A percentile compares a stretch with the other conserved stretches of the same genome.
These are phyloP conservation scores for Zoanthus solanderi DNA, from an alignment of 92 coral and sea anemone genomes.

Conservation along the genomic window DNA sequence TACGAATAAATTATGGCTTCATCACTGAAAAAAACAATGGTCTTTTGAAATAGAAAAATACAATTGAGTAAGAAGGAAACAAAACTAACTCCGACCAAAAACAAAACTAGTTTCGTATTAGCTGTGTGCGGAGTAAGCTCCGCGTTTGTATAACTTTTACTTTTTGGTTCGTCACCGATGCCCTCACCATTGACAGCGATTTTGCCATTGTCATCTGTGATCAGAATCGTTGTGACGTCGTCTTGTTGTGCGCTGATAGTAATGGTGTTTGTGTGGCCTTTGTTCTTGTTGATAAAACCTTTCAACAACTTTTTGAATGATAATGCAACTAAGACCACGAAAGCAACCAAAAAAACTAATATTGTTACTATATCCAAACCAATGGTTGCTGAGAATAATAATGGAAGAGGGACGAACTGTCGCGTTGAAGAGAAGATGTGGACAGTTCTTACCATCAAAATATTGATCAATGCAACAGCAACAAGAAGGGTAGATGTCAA, in stretches of 20 bases:
- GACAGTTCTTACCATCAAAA: neutral
- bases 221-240: neutral
- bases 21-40: neutral
- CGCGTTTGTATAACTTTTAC: neutral
- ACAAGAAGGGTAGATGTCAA: neutral
- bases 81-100: neutral
- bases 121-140: neutral
- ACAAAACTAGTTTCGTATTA: constrained; percentile 1
- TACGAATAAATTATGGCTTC: neutral
- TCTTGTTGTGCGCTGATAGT: neutral
- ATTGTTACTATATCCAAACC: neutral
- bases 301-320: neutral
- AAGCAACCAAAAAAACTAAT: neutral
- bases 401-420: too few species aligned
- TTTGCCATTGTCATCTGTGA: neutral
- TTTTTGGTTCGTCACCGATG: too few species aligned
- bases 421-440: neutral
- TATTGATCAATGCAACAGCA: neutral
- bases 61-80: neutral
- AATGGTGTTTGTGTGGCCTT: neutral
- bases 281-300: too few species aligned
- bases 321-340: neutral
- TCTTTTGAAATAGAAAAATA: neutral
- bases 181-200: neutral
- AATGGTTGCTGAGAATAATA: neutral